Evolutionary conservation across 1,140 invertebrate genomes (phyloP).

Genomic region (Mercenaria mercenaria): DNA sequence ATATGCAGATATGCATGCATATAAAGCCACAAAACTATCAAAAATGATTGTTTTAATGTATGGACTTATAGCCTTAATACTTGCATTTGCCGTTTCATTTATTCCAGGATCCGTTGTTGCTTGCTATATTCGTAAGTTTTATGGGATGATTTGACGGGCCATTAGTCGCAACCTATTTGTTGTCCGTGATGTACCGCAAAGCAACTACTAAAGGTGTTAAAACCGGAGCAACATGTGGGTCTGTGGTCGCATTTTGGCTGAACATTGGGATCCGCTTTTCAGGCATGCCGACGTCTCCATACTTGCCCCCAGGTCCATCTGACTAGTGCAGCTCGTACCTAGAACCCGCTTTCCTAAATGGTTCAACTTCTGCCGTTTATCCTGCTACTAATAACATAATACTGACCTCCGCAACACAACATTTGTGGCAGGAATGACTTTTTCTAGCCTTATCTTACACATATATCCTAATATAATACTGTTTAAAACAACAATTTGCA

Average conservation of each 20-base stretch:
- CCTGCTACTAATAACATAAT: too few species aligned
- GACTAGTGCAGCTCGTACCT: neutral
- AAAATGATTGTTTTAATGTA: neutral
- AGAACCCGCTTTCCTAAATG: too few species aligned
- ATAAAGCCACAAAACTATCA: neutral
- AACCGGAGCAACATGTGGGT: neutral
- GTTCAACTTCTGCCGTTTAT: neutral
- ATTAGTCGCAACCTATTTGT: neutral
- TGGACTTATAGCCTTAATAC: neutral
- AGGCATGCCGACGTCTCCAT: neutral
- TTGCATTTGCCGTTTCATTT: neutral
- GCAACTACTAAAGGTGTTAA: conserved; percentile 2
- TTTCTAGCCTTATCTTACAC: too few species aligned
- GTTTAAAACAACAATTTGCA: too few species aligned
- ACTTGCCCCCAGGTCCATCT: neutral
- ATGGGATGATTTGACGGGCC: conserved; percentile 34
- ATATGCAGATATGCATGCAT: neutral
- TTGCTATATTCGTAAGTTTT: conserved; percentile 7
- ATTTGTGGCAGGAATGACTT: too few species aligned
- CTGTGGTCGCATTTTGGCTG: neutral
- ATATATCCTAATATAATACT: too few species aligned
- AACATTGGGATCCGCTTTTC: neutral
- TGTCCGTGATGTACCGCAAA: neutral
- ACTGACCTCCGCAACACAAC: too few species aligned
- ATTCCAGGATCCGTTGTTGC: neutral